Percentiles rank a stretch among this genome's conserved stretches.
Evolutionary conservation across 2,113 vertebrate species (phyloP).

Genomic region (Macaca fascicularis): T2T-MFA8v1.1 NC_088378.1:117921501-117922000

Average conservation of each 20-base stretch:
- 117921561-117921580: slow-evolving; percentile 14
- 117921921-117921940: neutral
- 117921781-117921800: neutral
- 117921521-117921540: slow-evolving; percentile 14
- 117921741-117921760: neutral
- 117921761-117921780: neutral
- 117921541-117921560: slow-evolving; percentile 24
- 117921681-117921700: neutral
- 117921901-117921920: neutral
- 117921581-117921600: neutral
- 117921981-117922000: neutral
- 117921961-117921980: neutral
- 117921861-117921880: neutral
- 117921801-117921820: neutral
- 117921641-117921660: neutral
- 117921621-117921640: neutral
- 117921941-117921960: neutral
- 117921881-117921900: neutral
- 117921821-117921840: neutral
- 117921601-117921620: neutral
- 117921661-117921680: neutral
- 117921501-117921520: neutral
- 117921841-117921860: neutral
- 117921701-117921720: neutral
- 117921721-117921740: neutral